These are phyloP conservation scores for Stenchaetothrips biformis DNA, from an alignment of 2,888 invertebrate genomes.

Conservation along the genomic window DNA sequence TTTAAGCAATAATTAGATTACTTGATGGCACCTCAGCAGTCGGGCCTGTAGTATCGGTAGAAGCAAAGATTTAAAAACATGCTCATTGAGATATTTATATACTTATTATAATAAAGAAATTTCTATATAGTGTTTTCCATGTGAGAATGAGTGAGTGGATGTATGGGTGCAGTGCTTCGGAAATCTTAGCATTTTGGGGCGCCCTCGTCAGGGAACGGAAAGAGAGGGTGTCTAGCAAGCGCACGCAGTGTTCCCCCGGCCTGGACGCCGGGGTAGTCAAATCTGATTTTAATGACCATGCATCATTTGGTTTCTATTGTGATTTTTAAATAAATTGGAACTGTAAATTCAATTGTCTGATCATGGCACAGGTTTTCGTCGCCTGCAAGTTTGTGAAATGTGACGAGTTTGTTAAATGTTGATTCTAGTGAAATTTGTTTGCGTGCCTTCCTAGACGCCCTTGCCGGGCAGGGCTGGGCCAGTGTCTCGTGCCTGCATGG, in stretches of 20 bases:
- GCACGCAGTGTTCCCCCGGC: constrained; percentile 3
- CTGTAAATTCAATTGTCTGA: constrained; percentile 10
- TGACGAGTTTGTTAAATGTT: constrained; percentile 12
- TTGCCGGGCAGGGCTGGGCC: neutral
- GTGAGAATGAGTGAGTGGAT: constrained; percentile 11
- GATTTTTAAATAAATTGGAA: constrained; percentile 17
- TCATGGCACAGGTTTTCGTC: constrained; percentile 11
- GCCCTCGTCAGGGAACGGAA: constrained; percentile 13
- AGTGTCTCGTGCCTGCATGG: neutral
- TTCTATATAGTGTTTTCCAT: constrained; percentile 20
- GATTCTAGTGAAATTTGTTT: constrained; percentile 9
- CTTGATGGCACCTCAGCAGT: constrained; percentile 9
- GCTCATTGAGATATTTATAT: constrained; percentile 22
- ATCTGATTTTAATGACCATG: constrained; percentile 5
- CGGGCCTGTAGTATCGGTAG: constrained; percentile 20
- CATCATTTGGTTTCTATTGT: constrained; percentile 17
- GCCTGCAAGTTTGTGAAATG: neutral
- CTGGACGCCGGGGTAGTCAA: constrained; percentile 14
- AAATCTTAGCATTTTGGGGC: constrained; percentile 22
- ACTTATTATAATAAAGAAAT: neutral
- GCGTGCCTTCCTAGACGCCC: constrained; percentile 15
- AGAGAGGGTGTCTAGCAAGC: constrained; percentile 11
- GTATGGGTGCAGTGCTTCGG: constrained; percentile 22
- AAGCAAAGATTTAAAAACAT: constrained; percentile 21
- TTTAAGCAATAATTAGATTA: constrained; percentile 20